These are phyloP conservation scores for Crotophaga sulcirostris DNA, from an alignment of 2,113 vertebrate genomes.

Conservation along the genomic window DNA sequence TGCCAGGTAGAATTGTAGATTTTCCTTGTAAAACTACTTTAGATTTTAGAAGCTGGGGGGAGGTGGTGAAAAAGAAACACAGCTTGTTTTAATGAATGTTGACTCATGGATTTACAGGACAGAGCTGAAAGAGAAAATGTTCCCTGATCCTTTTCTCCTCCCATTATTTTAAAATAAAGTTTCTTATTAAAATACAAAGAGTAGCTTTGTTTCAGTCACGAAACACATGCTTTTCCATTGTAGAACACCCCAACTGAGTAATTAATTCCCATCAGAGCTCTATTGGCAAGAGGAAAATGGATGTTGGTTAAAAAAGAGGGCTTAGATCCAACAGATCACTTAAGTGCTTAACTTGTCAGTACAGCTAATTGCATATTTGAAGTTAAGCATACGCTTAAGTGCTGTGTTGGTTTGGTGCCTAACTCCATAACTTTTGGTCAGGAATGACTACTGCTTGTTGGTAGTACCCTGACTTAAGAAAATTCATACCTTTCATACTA, in stretches of 20 bases:
- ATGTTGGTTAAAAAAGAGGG: background rate
- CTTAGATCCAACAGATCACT: conserved; percentile 8
- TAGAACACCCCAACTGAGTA: background rate
- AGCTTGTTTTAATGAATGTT: background rate
- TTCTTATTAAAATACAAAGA: background rate
- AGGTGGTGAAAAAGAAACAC: background rate
- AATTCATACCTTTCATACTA: background rate
- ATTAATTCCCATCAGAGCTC: background rate
- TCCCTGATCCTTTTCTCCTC: background rate
- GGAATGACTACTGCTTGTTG: background rate
- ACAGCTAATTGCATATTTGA: background rate
- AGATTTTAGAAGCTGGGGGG: background rate
- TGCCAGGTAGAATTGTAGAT: background rate
- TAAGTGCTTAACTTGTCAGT: background rate
- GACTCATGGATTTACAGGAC: background rate
- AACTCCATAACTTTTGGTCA: background rate
- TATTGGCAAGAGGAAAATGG: background rate
- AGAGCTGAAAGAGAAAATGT: background rate
- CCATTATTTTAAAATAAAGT: background rate
- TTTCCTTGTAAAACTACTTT: background rate
- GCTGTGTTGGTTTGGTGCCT: background rate
- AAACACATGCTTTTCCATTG: background rate
- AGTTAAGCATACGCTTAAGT: background rate
- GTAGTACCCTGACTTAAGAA: background rate
- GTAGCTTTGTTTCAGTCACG: background rate